Conservation (phyloP, 2,797 vertebrate genomes). For the Platyrinchus mystaceus region DNA sequence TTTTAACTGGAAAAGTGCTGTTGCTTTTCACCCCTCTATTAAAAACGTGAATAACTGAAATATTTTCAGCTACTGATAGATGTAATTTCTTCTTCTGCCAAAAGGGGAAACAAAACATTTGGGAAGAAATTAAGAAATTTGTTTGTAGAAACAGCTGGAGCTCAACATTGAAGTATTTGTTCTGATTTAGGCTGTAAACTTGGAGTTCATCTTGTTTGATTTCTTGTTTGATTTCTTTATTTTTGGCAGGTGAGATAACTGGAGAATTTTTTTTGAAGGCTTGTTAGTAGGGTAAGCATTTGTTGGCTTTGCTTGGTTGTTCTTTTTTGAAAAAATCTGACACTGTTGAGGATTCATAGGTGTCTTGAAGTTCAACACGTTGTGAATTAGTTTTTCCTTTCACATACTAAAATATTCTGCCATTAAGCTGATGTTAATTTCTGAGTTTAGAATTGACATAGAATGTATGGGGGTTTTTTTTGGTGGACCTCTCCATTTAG, state of each 20-base stretch:
- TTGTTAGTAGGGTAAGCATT: not conserved
- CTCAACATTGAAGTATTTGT: not conserved
- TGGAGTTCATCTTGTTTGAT: not conserved
- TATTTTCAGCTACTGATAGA: not conserved
- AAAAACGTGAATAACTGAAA: not conserved
- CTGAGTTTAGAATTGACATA: not conserved
- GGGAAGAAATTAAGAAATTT: not conserved
- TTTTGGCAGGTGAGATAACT: not conserved
- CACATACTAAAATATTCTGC: not conserved
- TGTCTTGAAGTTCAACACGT: not conserved
- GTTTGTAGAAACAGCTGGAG: not conserved
- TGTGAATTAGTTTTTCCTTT: not conserved
- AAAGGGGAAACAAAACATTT: not conserved
- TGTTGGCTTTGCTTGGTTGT: not conserved
- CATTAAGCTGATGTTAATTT: not conserved
- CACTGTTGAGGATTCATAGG: not conserved
- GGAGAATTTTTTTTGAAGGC: not conserved
- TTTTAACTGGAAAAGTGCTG: not conserved
- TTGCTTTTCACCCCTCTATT: not conserved
- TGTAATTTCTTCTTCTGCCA: not conserved
- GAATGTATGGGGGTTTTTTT: not conserved
- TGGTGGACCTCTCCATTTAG: not conserved
- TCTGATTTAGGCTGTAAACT: not conserved
- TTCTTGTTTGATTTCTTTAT: not conserved
- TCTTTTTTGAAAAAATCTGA: not conserved